A percentile compares a stretch with the other conserved stretches of the same genome.
Conservation (phyloP, 2,797 vertebrate species). For the Gallinago stenura region DNA sequence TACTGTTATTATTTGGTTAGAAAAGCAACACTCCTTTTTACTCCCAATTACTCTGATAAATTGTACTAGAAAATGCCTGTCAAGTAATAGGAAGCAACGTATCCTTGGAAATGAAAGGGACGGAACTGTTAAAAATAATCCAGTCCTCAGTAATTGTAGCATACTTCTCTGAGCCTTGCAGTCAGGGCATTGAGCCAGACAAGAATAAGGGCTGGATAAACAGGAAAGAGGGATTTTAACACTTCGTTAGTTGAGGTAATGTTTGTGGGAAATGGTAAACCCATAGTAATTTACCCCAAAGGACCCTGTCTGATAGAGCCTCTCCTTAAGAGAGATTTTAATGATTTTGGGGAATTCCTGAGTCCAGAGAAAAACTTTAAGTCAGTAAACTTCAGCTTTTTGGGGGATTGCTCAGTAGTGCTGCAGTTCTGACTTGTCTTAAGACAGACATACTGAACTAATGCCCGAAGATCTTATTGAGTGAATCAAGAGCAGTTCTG, state of each 20-base stretch:
- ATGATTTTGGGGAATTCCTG: background rate
- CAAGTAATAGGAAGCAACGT: conserved; percentile 19
- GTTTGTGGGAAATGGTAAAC: background rate
- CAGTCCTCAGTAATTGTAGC: background rate
- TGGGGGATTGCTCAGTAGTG: background rate
- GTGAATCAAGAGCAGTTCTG: background rate
- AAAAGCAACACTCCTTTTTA: background rate
- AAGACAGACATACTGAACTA: background rate
- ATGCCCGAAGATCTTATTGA: background rate
- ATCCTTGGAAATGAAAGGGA: conserved; percentile 36
- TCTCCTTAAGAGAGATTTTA: background rate
- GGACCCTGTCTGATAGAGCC: background rate
- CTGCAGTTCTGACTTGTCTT: background rate
- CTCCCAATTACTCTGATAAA: background rate
- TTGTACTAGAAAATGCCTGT: conserved; percentile 26
- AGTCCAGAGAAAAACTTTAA: background rate
- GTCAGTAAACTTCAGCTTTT: background rate
- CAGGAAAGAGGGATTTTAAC: background rate
- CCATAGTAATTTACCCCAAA: background rate
- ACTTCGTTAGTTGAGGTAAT: background rate
- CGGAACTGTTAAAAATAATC: conserved; percentile 36
- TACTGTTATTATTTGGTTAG: conserved; percentile 26
- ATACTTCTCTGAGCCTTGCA: background rate
- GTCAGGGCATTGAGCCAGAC: background rate
- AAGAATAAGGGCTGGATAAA: background rate